Conservation (phyloP, 2,797 vertebrate genomes). For the Thripadectes ignobilis region DNA sequence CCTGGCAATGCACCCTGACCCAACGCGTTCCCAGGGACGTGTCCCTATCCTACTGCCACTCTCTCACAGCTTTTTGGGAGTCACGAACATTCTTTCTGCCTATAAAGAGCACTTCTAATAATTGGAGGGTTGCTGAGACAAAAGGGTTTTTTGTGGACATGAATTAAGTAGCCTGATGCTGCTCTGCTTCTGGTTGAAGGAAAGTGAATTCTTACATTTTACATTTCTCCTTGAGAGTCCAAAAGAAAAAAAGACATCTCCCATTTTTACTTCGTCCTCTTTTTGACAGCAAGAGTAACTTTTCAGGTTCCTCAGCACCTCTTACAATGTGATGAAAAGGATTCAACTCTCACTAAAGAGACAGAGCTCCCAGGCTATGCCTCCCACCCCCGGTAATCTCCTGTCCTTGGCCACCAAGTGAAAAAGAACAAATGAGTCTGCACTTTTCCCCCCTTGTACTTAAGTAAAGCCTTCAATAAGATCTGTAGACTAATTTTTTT, state of each 20-base stretch:
- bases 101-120: not conserved
- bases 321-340: not conserved
- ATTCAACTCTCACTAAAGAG: not conserved
- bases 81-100: not conserved
- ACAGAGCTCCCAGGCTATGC: not conserved
- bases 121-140: not conserved
- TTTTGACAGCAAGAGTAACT: not conserved
- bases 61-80: not conserved
- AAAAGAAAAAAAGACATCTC: not conserved
- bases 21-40: rapidly evolving
- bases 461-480: not conserved
- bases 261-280: not conserved
- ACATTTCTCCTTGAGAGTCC: not conserved
- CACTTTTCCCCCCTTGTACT: not conserved
- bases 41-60: rapidly evolving
- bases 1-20: rapidly evolving
- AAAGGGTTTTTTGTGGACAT: not conserved
- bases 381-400: not conserved
- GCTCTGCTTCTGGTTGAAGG: not conserved
- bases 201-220: not conserved
- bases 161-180: not conserved
- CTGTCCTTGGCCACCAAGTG: not conserved
- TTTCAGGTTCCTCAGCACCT: not conserved
- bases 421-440: not conserved
- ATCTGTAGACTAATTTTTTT: not conserved